phyloP scores from a whole-genome alignment of 2,888 invertebrate genomes.

The Crioceris asparagi region DNA sequence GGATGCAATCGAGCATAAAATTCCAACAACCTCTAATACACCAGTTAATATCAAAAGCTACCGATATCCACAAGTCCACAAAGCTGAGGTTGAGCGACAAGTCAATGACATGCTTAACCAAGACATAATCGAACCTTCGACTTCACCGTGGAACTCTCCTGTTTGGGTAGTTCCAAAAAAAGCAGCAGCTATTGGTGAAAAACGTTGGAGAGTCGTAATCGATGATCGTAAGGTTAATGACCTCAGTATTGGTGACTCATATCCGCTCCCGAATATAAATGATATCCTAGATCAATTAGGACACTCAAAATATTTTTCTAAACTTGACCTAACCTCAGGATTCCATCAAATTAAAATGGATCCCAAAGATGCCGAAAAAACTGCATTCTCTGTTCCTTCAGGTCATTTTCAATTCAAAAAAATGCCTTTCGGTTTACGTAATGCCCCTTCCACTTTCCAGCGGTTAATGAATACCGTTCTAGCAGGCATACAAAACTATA shows the following conservation, averaged over 20 bases:
- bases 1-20: slow-evolving; percentile 18
- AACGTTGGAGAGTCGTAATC: slow-evolving; percentile 8
- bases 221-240: slow-evolving; percentile 9
- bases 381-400: slow-evolving; percentile 9
- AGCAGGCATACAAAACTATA: slow-evolving; percentile 20
- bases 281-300: slow-evolving; percentile 13
- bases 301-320: slow-evolving; percentile 13
- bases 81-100: slow-evolving; percentile 24
- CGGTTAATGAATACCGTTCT: slow-evolving; percentile 19
- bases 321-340: slow-evolving; percentile 11
- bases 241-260: slow-evolving; percentile 9
- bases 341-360: slow-evolving; percentile 14
- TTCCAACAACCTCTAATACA: slow-evolving; percentile 14
- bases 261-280: slow-evolving; percentile 8
- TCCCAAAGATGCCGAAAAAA: slow-evolving; percentile 9
- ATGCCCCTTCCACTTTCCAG: slow-evolving; percentile 14
- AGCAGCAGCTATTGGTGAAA: slow-evolving; percentile 4
- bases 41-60: slow-evolving; percentile 21
- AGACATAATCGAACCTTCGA: slow-evolving; percentile 21
- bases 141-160: slow-evolving; percentile 21
- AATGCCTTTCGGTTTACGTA: slow-evolving; percentile 12
- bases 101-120: slow-evolving; percentile 20
- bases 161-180: slow-evolving; percentile 18
- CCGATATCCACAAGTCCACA: slow-evolving; percentile 24
- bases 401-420: slow-evolving; percentile 11